These are phyloP conservation scores for Suillia variegata DNA, from an alignment of 2,888 invertebrate species.

Conservation along the genomic window DNA sequence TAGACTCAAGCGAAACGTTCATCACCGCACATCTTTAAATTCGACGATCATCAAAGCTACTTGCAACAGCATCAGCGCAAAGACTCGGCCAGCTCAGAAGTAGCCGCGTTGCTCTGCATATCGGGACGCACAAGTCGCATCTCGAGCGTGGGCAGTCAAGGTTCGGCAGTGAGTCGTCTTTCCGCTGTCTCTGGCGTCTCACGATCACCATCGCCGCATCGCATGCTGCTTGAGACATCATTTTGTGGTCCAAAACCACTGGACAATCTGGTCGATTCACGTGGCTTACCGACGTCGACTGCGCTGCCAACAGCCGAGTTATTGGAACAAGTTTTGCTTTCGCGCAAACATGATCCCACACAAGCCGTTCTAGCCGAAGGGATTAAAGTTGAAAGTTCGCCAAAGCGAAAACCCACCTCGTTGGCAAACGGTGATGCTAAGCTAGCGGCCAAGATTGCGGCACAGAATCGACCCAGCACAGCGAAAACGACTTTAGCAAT, in stretches of 20 bases:
- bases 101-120: conserved; percentile 73
- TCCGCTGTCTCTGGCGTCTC: conserved; percentile 66
- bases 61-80: conserved; percentile 70
- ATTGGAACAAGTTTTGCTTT: conserved; percentile 65
- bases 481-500: conserved; percentile 31
- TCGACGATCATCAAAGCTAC: conserved; percentile 61
- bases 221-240: conserved; percentile 86
- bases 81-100: conserved; percentile 78
- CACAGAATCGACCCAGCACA: conserved; percentile 28
- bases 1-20: conserved; percentile 52
- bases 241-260: conserved; percentile 85
- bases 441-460: conserved; percentile 25
- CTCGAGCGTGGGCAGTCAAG: conserved; percentile 82
- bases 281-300: conserved; percentile 60
- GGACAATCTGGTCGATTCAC: conserved; percentile 64
- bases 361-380: conserved; percentile 70
- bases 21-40: conserved; percentile 62
- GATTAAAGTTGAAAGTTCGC: conserved; percentile 63
- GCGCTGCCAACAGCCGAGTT: conserved; percentile 65
- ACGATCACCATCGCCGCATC: conserved; percentile 87
- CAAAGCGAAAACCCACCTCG: conserved; percentile 39
- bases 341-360: conserved; percentile 70
- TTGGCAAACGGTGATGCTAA: conserved; percentile 47
- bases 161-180: conserved; percentile 68
- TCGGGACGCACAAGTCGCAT: conserved; percentile 82